phyloP scores from a whole-genome alignment of 1,140 invertebrate genomes.

The Rhopalosiphum padi region DNA sequence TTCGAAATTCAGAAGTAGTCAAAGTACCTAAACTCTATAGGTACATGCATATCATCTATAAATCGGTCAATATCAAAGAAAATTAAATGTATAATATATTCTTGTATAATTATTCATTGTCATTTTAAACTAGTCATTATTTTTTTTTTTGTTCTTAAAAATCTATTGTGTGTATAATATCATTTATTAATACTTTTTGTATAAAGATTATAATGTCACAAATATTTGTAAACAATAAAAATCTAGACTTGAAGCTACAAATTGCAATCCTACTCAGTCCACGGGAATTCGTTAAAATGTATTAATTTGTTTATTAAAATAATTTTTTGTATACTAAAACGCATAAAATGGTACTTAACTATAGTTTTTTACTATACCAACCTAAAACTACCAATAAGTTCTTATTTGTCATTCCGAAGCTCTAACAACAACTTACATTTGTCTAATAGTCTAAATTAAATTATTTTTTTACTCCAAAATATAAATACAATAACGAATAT shows the following conservation, averaged over 20 bases:
- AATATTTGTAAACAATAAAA: not conserved
- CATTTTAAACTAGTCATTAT: not conserved
- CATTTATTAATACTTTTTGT: not conserved
- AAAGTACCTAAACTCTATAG: not conserved
- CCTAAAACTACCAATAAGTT: not conserved
- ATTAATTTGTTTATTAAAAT: not conserved
- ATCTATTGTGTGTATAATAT: too few relatives aligned
- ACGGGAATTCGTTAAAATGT: not conserved
- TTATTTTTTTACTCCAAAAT: not conserved
- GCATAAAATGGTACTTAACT: not conserved
- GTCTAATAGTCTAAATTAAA: not conserved
- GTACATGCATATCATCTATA: not conserved
- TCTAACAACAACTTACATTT: not conserved
- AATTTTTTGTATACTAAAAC: not conserved
- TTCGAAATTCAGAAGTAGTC: too few relatives aligned
- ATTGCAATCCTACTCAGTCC: not conserved
- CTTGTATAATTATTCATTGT: not conserved
- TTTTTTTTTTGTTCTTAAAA: too few relatives aligned
- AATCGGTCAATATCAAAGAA: not conserved
- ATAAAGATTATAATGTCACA: not conserved
- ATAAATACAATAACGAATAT: not conserved
- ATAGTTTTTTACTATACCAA: not conserved
- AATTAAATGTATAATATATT: not conserved
- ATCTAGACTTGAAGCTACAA: not conserved
- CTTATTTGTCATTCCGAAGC: not conserved